These are phyloP conservation scores for Ailuropoda melanoleuca DNA, from an alignment of 2,113 vertebrate genomes.

Conservation along the genomic window DNA sequence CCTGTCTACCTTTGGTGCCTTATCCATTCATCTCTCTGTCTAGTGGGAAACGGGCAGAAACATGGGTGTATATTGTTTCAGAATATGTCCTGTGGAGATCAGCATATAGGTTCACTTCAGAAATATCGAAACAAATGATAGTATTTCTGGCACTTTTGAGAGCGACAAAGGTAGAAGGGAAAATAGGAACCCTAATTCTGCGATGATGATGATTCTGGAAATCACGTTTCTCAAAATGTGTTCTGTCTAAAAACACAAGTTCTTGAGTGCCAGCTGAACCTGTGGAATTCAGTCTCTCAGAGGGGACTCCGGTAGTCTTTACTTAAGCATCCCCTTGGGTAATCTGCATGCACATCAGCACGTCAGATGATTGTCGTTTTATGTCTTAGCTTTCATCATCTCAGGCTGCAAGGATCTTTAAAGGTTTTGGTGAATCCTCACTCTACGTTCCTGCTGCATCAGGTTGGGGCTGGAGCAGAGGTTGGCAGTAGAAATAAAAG, in stretches of 20 bases:
- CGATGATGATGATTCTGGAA: background rate
- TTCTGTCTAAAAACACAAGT: background rate
- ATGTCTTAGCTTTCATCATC: background rate
- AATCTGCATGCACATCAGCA: background rate
- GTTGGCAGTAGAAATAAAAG: background rate
- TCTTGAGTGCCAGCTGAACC: background rate
- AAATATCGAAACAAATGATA: conserved; percentile 1
- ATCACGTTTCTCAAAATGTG: background rate
- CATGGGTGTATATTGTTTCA: background rate
- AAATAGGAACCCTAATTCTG: background rate
- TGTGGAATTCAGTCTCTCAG: background rate
- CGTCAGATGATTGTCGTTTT: background rate
- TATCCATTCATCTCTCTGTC: background rate
- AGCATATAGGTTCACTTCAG: background rate
- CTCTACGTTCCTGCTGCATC: background rate
- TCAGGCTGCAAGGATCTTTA: background rate
- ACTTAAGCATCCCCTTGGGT: background rate
- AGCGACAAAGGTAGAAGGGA: background rate
- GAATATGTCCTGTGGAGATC: background rate
- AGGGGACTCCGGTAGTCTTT: background rate
- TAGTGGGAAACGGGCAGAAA: background rate
- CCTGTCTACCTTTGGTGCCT: background rate
- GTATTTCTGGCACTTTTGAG: background rate
- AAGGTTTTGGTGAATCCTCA: background rate
- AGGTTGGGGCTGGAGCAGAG: background rate